A percentile compares a stretch with the other conserved stretches of the same genome.
Evolutionary conservation across 2,888 invertebrate species (phyloP).

Genomic region (Nebria brevicollis): DNA sequence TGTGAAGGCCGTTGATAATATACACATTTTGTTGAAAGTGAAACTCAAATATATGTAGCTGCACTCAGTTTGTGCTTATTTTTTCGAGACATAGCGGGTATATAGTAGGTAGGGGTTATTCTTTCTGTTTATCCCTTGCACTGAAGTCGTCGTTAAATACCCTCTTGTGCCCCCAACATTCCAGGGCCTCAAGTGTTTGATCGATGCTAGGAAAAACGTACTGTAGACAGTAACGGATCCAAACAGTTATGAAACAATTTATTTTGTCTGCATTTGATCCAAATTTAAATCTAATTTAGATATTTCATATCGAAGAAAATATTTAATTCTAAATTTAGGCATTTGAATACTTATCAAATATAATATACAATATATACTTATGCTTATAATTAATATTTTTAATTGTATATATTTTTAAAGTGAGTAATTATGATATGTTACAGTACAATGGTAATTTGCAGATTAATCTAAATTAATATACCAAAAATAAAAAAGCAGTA

Average conservation of each 20-base stretch:
- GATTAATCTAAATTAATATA: too few species aligned
- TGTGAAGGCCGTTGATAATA: too few species aligned
- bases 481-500: too few species aligned
- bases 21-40: too few species aligned
- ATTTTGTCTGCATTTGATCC: not conserved
- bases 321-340: too few species aligned
- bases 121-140: slow-evolving; percentile 26
- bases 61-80: not conserved
- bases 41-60: too few species aligned
- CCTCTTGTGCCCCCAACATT: slow-evolving; percentile 13
- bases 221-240: slow-evolving; percentile 14
- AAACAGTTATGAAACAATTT: not conserved
- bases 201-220: slow-evolving; percentile 21
- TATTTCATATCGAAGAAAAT: too few species aligned
- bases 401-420: not conserved
- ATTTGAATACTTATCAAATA: too few species aligned
- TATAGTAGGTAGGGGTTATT: slow-evolving; percentile 7
- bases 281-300: too few species aligned
- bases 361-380: too few species aligned
- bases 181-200: slow-evolving; percentile 25
- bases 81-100: not conserved
- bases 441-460: not conserved
- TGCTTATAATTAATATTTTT: too few species aligned
- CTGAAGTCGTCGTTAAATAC: slow-evolving; percentile 32
- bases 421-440: not conserved